phyloP scores from a whole-genome alignment of 2,888 invertebrate species.

The Hypena proboscidalis region DNA sequence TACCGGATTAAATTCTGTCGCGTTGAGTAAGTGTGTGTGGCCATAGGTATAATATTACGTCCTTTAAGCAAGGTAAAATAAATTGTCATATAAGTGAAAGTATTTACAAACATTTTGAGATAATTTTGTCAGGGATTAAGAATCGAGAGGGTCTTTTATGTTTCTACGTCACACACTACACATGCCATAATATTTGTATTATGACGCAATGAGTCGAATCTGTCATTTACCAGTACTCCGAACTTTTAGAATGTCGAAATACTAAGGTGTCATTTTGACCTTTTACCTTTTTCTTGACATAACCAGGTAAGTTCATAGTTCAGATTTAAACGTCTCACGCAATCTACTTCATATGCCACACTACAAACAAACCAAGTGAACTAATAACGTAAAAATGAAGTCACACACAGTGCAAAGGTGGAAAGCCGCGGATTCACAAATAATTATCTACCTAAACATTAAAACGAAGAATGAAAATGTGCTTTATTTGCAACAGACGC shows the following conservation, averaged over 20 bases:
- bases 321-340: no score
- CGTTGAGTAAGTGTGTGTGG: constrained; percentile 4
- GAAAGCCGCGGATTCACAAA: no score
- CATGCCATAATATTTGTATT: constrained; percentile 26
- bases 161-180: constrained; percentile 35
- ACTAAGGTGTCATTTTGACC: constrained; percentile 44
- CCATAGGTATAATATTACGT: constrained; percentile 11
- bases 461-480: no score
- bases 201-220: constrained; percentile 41
- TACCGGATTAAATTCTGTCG: constrained; percentile 6
- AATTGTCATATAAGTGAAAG: constrained; percentile 28
- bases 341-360: no score
- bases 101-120: constrained; percentile 13
- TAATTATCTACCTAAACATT: no score
- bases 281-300: constrained; percentile 35
- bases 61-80: constrained; percentile 26
- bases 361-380: no score
- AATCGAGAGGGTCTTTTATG: constrained; percentile 14
- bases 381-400: no score
- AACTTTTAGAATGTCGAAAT: constrained; percentile 36
- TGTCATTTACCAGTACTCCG: constrained; percentile 18
- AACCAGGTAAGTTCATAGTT: no score
- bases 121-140: constrained; percentile 10
- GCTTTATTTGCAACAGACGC: no score
- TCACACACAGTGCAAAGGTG: no score